Base-by-base conservation (phyloP, 2,113 vertebrate species). In the Hemiscyllium ocellatum region DNA sequence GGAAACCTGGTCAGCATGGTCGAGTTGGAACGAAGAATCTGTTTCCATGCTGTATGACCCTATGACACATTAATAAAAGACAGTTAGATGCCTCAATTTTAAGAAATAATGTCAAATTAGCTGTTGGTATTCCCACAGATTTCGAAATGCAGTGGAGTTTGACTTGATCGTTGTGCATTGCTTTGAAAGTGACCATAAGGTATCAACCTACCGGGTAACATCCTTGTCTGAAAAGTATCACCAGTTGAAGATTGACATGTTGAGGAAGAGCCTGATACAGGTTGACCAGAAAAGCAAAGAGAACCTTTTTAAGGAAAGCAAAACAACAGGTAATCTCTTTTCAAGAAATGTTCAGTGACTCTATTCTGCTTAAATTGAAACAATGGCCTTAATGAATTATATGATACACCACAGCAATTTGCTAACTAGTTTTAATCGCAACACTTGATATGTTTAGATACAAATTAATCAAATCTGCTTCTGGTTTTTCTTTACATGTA, bases 191-290 rank as follows among this genome's bases (percentile, higher is more conserved):
- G 96, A 97, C 61, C 98, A 98, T 97, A 97, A 97, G 96, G 95
- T 99, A 91, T 97, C 98, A 65, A 98, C 98, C 50, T 99, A 98
- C 96, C 97, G 97, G 22, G 97, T 99, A 95, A 90, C 97, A 29
- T 80, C 95, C 26, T 96, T 97, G 33, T 96, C 97, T 0, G 95
- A 97, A 76, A 96, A 97, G 65, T 97, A 96, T 20, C 95, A 96
- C 26, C 96, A 65, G 76, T 76, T 95, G 69, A 96, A 96, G 96
- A 96, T 96, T 91, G 5, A 95, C 68, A 96, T 96, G 10, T 80
- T 95, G 66, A 97, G 97, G 29, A 96, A 78, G 95, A 0, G 12
- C 47, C 95, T 96, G 96, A 96, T 97, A 96, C 0, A 91, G 2
- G 96, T 96, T 37, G 93, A 80, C n/a, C 2, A 95, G 68, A 96